Conservation (phyloP, 2,888 invertebrate species). For the Caenorhabditis virilis region DNA sequence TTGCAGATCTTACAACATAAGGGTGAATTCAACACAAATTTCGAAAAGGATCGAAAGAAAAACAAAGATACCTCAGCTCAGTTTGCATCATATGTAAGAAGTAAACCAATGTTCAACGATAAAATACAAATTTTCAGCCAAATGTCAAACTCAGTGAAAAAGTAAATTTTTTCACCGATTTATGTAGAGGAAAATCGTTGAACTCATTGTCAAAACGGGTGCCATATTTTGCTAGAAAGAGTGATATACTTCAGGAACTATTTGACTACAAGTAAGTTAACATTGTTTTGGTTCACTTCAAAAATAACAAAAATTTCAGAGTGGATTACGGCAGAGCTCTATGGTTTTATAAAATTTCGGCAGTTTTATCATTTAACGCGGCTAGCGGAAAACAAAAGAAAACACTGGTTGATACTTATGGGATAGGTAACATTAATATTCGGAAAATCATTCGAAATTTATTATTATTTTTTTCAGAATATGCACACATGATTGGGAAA, state of each 20-base stretch:
- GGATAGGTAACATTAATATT: background rate
- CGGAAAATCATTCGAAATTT: background rate
- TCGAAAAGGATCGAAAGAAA: slow-evolving; percentile 33
- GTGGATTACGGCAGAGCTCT: slow-evolving; percentile 26
- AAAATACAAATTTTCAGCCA: background rate
- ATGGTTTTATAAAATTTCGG: slow-evolving; percentile 31
- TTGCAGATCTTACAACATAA: slow-evolving; percentile 41
- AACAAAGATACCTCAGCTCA: slow-evolving; percentile 9
- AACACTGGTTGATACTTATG: slow-evolving; percentile 10
- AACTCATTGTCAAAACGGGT: slow-evolving; percentile 26
- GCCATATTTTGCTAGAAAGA: slow-evolving; percentile 42
- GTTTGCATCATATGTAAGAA: slow-evolving; percentile 1
- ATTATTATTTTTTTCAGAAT: slow-evolving; percentile 7
- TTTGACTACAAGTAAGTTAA: slow-evolving; percentile 47
- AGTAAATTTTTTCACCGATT: slow-evolving; percentile 50
- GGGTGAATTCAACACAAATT: slow-evolving; percentile 36
- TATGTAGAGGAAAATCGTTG: slow-evolving; percentile 41
- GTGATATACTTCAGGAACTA: slow-evolving; percentile 44
- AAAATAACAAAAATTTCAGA: slow-evolving; percentile 19
- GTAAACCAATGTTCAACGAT: background rate
- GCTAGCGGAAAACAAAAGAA: slow-evolving; percentile 23
- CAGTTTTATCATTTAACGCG: slow-evolving; percentile 7
- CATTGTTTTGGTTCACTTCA: background rate
- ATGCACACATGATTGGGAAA: slow-evolving; percentile 4
- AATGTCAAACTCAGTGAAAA: slow-evolving; percentile 13